Base-by-base conservation (phyloP, 2,888 invertebrate species). In the Chrysolina haemoptera region DNA sequence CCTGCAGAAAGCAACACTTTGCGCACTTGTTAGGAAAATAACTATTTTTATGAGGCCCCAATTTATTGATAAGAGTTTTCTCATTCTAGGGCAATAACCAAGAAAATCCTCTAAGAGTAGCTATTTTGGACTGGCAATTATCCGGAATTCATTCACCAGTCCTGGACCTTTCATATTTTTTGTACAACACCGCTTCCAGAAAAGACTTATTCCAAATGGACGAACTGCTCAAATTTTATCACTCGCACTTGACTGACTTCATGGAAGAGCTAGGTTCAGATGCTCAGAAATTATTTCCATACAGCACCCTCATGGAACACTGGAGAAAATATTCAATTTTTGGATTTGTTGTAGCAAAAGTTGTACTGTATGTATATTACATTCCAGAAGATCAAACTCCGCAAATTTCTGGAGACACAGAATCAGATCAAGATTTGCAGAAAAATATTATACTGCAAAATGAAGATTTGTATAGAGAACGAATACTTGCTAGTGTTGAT, bases 71-170 rank as follows among this genome's bases (percentile, higher is more conserved):
- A n/a, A n/a, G n/a, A n/a, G n/a, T 35, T 35, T 8, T 35, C 8
- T 35, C 35, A 14, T 50, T 50, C 4, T n/a, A 50, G 48, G 48
- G 1, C 1, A n/a, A 16, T 9, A 18, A 50, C 6, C 1, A 50
- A 16, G 48, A 50, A 50, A 50, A 16, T 18, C 48, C 16, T 16
- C 8, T 50, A 16, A 50, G 8, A n/a, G 66, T 66, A 27, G 73
- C 53, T 12, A 69, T 73, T 10, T n/a, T 73, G n/a, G 69, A 73
- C 62, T 73, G 73, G 73, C 73, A 73, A 70, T 9, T 70, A 5
- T 48, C 67, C 18, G 16, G 22, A 16, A 16, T 65, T 5, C 70
- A 73, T 16, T 70, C 70, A 9, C 73, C 73, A 43, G 70, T 53
- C 8, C 65, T 66, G n/a, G 73, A 73, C 22, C 50, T 73, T 1